These are phyloP conservation scores for Apotomis turbidana DNA, from an alignment of 2,888 invertebrate species.

Conservation along the genomic window DNA sequence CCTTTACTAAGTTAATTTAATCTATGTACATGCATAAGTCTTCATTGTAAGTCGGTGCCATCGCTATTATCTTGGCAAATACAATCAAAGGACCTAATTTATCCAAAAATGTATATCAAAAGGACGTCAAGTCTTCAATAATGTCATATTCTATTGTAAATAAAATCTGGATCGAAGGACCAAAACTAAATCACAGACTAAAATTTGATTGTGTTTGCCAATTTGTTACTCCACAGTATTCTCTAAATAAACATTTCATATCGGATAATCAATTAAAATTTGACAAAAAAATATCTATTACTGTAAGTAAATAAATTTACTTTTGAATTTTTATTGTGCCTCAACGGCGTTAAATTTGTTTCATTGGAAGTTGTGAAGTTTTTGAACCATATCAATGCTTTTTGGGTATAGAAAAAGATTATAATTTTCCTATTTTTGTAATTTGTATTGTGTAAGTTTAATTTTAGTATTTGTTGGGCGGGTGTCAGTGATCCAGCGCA, in stretches of 20 bases:
- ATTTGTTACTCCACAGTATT: slow-evolving; percentile 34
- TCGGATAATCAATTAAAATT: slow-evolving; percentile 43
- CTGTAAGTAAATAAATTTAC: slow-evolving; percentile 48
- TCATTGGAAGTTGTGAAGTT: slow-evolving; percentile 70
- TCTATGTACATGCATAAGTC: slow-evolving; percentile 54
- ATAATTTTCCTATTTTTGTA: slow-evolving; percentile 62
- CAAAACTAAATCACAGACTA: slow-evolving; percentile 36
- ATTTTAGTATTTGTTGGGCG: slow-evolving; percentile 36
- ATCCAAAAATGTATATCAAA: not conserved
- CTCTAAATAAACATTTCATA: slow-evolving; percentile 49
- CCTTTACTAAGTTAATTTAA: slow-evolving; percentile 60
- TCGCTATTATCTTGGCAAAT: slow-evolving; percentile 20
- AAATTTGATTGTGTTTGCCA: slow-evolving; percentile 41
- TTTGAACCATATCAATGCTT: slow-evolving; percentile 71
- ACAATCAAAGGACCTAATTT: slow-evolving; percentile 8
- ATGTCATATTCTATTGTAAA: slow-evolving; percentile 27
- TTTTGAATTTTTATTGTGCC: slow-evolving; percentile 51
- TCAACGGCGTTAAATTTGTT: slow-evolving; percentile 63
- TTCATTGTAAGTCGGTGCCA: slow-evolving; percentile 51
- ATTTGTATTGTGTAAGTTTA: slow-evolving; percentile 47
- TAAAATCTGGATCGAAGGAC: slow-evolving; percentile 46
- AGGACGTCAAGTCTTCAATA: slow-evolving; percentile 9
- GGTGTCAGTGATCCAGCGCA: slow-evolving; percentile 49
- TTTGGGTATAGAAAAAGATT: slow-evolving; percentile 56
- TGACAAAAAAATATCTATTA: slow-evolving; percentile 32